phyloP scores from a whole-genome alignment of 2,113 vertebrate species.

The Upupa epops region DNA sequence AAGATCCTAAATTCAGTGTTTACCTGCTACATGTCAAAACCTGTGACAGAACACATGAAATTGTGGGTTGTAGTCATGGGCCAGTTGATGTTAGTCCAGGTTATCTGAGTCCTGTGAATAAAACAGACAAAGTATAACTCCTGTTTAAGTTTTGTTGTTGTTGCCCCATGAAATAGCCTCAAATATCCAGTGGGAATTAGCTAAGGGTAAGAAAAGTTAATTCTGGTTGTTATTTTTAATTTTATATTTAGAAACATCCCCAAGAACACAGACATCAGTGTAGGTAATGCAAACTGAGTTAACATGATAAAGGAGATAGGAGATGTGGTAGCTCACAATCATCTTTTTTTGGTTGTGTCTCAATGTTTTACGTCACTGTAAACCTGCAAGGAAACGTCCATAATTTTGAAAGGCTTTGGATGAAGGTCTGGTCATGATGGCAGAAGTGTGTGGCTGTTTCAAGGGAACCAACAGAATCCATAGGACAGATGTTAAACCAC shows the following conservation, averaged over 20 bases:
- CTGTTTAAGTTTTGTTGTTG: not conserved
- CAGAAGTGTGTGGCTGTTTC: not conserved
- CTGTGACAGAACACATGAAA: not conserved
- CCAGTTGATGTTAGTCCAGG: not conserved
- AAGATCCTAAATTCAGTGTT: not conserved
- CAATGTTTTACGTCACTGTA: not conserved
- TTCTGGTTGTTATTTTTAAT: not conserved
- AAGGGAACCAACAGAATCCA: not conserved
- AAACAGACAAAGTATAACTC: not conserved
- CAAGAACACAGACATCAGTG: not conserved
- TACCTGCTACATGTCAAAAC: not conserved
- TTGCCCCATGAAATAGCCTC: not conserved
- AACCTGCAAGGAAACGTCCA: not conserved
- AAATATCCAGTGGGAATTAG: too few relatives aligned
- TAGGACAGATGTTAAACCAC: not conserved
- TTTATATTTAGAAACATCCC: not conserved
- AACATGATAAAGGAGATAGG: not conserved
- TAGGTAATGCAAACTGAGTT: not conserved
- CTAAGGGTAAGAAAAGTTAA: not conserved
- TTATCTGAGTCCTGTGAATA: not conserved
- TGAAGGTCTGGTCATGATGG: not conserved
- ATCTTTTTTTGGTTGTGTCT: not conserved
- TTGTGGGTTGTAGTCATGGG: not conserved
- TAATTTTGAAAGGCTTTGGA: not conserved
- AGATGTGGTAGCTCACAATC: not conserved